Conservation (phyloP, 2,888 invertebrate species). For the Megaustenia siamemsis region DNA sequence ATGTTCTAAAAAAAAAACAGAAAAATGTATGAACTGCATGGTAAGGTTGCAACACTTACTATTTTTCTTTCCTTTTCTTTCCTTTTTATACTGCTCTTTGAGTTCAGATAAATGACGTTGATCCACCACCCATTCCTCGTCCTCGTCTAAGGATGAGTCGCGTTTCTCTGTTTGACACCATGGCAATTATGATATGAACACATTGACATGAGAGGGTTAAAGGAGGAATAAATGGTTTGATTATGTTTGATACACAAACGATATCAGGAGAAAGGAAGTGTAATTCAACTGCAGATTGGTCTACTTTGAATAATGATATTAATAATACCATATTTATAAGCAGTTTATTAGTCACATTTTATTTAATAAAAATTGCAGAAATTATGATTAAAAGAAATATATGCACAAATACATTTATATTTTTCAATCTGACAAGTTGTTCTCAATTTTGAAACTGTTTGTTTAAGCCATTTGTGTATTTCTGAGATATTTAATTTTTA, state of each 20-base stretch:
- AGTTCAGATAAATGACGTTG: conserved; percentile 80
- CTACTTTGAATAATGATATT: no score
- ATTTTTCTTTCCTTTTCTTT: conserved; percentile 77
- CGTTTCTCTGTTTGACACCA: conserved; percentile 70
- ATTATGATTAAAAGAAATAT: no score
- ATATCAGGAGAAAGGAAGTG: not conserved
- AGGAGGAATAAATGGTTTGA: not conserved
- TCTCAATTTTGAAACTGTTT: no score
- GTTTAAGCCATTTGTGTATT: no score
- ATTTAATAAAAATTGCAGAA: no score
- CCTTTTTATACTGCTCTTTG: conserved; percentile 81
- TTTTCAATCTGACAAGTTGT: no score
- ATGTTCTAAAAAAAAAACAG: not conserved
- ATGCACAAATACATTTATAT: no score
- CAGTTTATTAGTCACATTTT: no score
- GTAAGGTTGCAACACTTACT: conserved; percentile 68
- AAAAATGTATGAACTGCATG: not conserved
- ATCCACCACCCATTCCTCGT: conserved; percentile 80
- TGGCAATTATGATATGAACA: conserved; percentile 49
- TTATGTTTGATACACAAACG: not conserved
- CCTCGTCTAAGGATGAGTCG: conserved; percentile 63
- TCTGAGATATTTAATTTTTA: no score
- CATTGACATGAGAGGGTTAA: conserved; percentile 1
- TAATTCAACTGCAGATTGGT: no score
- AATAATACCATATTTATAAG: no score